phyloP scores from a whole-genome alignment of 2,888 invertebrate genomes.

The Oxyteleia sp. region DNA sequence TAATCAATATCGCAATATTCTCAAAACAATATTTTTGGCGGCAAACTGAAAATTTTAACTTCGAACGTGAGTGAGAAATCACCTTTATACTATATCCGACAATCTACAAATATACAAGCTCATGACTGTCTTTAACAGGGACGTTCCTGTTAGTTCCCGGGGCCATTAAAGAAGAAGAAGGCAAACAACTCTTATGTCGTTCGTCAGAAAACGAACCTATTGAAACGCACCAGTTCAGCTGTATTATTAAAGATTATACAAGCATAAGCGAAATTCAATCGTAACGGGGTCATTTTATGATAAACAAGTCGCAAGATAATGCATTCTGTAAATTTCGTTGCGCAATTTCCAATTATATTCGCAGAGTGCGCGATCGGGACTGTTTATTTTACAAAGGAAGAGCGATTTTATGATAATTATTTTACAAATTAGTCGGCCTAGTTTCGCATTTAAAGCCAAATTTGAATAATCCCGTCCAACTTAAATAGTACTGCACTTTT shows the following conservation, averaged over 20 bases:
- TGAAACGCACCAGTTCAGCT: conserved; percentile 79
- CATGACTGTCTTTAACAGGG: conserved; percentile 10
- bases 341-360: background rate
- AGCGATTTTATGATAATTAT: too few species aligned
- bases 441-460: conserved; percentile 17
- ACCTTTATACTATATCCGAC: too few species aligned
- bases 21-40: too few species aligned
- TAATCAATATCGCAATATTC: too few species aligned
- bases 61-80: too few species aligned
- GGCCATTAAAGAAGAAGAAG: conserved; percentile 10
- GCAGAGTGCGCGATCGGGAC: background rate
- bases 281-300: conserved; percentile 20
- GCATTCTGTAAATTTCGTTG: background rate
- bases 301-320: too few species aligned
- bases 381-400: conserved; percentile 4
- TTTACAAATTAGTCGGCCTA: background rate
- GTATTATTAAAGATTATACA: conserved; percentile 76
- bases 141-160: conserved; percentile 11
- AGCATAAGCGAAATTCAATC: conserved; percentile 13
- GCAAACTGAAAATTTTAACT: too few species aligned
- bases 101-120: conserved; percentile 60
- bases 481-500: too few species aligned
- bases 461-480: too few species aligned
- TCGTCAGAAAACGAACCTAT: conserved; percentile 71
- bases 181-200: conserved; percentile 21